Evolutionary conservation across 2,888 invertebrate species (phyloP), one percentile per base, ranked within the genome.

Genomic region (Archaeoteleia sp.): DNA sequence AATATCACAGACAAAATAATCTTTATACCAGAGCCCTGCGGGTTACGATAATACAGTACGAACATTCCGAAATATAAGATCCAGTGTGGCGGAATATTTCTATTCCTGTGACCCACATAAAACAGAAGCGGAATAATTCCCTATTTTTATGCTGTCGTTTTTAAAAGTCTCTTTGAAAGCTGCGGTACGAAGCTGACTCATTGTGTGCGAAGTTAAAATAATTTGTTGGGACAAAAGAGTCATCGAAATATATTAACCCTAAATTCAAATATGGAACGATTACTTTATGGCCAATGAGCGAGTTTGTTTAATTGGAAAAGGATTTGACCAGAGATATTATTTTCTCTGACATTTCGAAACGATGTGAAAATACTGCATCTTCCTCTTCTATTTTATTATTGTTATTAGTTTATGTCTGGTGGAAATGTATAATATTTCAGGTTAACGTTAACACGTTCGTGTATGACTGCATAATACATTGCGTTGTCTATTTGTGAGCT

Each of bases 341-440:
- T 20, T 20, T 20, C 20, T 20, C 20, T 5, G 5, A 5, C 20
- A 5, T 20, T 20, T 20, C 7, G 29, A 29, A 29, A n/a, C n/a
- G n/a, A n/a, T n/a, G n/a, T n/a, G n/a, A n/a, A n/a, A n/a, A n/a
- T n/a, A n/a, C n/a, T n/a, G n/a, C n/a, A n/a, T n/a, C n/a, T n/a
- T 20, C 20, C 20, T 5, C 5, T 20, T 20, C 3, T 5, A 20
- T 20, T 20, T 20, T 20, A 20, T 20, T 20, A 20, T 20, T 20
- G 5, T 20, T 58, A 58, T 58, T 58, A 58, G 58, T 58, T 49
- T 49, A 49, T 29, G 58, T 58, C 58, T 20, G 32, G 15, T 58
- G 42, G 49, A 57, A 35, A 58, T 48, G 42, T 42, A 32, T 57
- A 57, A 57, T 57, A 57, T 57, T 57, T 57, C 46, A 57, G 39